Evolutionary conservation across 2,113 vertebrate species (phyloP), one percentile per base, ranked within the genome.

Genomic region (Paralichthys olivaceus): DNA sequence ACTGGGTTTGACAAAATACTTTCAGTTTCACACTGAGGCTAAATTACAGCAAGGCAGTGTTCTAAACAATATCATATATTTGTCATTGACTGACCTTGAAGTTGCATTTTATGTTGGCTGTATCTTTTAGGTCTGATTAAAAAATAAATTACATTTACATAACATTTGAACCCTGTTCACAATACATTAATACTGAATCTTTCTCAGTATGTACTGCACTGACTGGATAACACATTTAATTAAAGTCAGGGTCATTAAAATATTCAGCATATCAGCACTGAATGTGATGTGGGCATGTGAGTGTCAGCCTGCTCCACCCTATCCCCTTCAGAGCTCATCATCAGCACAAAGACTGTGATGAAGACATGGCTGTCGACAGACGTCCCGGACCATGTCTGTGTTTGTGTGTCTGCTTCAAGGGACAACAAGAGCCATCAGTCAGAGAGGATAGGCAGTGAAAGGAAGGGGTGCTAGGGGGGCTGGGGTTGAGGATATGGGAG

Each of bases 401-500:
- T 83, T 77, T 84, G 72, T 83, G 72, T 70, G 75, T 81, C 58
- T 55, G 58, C 69, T 88, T 85, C 81, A 69, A 32, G 29, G 65
- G 80, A 87, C 86, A 86, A 87, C 71, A 78, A 60, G 75, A 87
- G 77, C 83, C 56, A 67, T 86, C 90, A 91, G 71, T 90, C 85
- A 87, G 66, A 62, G 59, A 56, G 70, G 76, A 75, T 37, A 58
- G 79, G 83, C 54, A 45, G 72, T 62, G n/a, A 62, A 15, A 43
- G 45, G 77, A 80, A 59, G 81, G 59, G 83, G 57, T 62, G 83
- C 63, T 59, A 40, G 71, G 79, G 58, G 83, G 60, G 70, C 28
- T 77, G 78, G 81, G 80, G 78, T 60, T 75, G 71, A 79, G 66
- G 72, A 85, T 72, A 68, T 83, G 79, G 78, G 81, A 83, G 81